Percentiles rank a stretch among this genome's conserved stretches.
These are phyloP conservation scores for Drosophila acutilabella DNA, from an alignment of 2,888 invertebrate species.

Conservation along the genomic window DNA sequence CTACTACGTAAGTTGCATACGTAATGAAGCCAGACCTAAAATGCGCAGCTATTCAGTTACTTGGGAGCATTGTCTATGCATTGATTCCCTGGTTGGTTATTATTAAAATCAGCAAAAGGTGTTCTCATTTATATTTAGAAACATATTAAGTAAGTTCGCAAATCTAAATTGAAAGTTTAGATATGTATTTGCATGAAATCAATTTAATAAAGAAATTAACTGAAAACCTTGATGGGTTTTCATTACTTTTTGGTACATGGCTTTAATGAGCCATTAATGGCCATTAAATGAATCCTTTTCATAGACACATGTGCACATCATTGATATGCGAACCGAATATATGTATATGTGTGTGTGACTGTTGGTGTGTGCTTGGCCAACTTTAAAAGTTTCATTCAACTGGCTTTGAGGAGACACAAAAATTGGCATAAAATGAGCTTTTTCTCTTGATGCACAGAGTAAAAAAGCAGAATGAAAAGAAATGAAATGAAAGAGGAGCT, in stretches of 20 bases:
- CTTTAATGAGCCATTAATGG: slow-evolving; percentile 60
- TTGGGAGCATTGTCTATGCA: slow-evolving; percentile 42
- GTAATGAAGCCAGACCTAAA: slow-evolving; percentile 59
- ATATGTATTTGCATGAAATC: not conserved
- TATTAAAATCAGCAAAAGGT: slow-evolving; percentile 11
- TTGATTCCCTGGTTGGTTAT: slow-evolving; percentile 47
- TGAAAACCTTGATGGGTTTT: too few species aligned
- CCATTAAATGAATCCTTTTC: slow-evolving; percentile 37
- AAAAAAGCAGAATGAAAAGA: slow-evolving; percentile 9
- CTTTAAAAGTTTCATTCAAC: slow-evolving; percentile 71
- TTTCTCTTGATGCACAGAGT: slow-evolving; percentile 36
- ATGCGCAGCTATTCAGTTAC: slow-evolving; percentile 16
- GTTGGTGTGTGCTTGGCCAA: slow-evolving; percentile 26
- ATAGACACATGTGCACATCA: slow-evolving; percentile 33
- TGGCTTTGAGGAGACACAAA: slow-evolving; percentile 44
- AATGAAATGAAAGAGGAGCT: slow-evolving; percentile 25
- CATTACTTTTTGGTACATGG: not conserved
- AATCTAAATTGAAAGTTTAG: not conserved
- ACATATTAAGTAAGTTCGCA: not conserved
- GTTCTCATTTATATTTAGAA: slow-evolving; percentile 1
- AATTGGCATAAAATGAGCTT: slow-evolving; percentile 77
- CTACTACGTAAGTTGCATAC: slow-evolving; percentile 67
- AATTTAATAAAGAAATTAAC: too few species aligned
- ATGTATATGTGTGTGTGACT: slow-evolving; percentile 14
- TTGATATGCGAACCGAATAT: slow-evolving; percentile 36